Base-by-base conservation (phyloP, 2,888 invertebrate genomes). In the Fragum whitleyi region DNA sequence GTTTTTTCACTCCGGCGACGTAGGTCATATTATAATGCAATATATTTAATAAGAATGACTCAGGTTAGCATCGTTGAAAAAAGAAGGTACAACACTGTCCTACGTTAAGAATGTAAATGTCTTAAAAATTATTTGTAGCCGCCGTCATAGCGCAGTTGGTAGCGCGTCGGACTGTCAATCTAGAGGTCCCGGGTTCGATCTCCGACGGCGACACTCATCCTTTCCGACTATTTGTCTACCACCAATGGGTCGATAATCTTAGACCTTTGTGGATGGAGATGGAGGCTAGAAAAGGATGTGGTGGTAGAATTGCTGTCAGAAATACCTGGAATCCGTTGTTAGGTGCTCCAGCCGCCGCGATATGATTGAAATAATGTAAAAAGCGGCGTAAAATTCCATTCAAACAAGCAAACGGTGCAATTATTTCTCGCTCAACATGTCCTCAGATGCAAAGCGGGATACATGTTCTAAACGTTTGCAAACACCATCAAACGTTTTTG, bases 151-250 rank as follows among this genome's bases (percentile, higher is more conserved):
- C 3, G 9, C 32, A 36, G 5, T 6, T 36, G 9, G 9, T 3
- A 36, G 32, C 32, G 32, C 32, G 32, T 3, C 32, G 3, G 32
- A 36, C 9, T 21, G 23, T 57, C 57, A 57, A 57, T 6, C n/a
- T n/a, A n/a, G n/a, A n/a, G n/a, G n/a, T n/a, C n/a, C n/a, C n/a
- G 57, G 23, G 57, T 57, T 57, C 57, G 57, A 57, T 19, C 26
- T 23, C 11, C 57, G 57, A n/a, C 57, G 11, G 11, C 3, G 57
- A 3, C 57, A 57, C 11, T 26, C 32, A 26, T 57, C 26, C 57
- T 23, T 57, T 23, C 23, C 23, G 57, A 57, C 57, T 21, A 26
- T 57, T 57, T 26, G 57, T 57, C 23, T 57, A 3, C 14, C 57
- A 57, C 57, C 57, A 57, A 57, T 57, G 57, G 57, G 57, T 26